These are phyloP conservation scores for Bombus superbus DNA, from an alignment of 1,140 invertebrate genomes.

Conservation along the genomic window DNA sequence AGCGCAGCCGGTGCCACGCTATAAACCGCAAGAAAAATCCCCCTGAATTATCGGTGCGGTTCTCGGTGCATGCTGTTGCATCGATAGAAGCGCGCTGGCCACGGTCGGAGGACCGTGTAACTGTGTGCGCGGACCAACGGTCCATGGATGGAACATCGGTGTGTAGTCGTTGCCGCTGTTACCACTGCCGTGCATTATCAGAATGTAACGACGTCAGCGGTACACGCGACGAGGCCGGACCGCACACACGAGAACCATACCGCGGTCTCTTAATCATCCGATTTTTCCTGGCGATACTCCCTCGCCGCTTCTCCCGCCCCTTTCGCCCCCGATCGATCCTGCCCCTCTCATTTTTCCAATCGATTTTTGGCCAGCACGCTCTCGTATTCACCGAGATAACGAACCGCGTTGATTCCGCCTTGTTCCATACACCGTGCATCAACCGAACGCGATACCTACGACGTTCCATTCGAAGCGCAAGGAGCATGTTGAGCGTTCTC, in stretches of 20 bases:
- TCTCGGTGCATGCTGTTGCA: conserved; percentile 72
- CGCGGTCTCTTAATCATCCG: conserved; percentile 76
- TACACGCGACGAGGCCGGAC: conserved; percentile 74
- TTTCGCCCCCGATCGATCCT: background rate
- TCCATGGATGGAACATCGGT: conserved; percentile 28
- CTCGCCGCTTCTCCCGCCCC: background rate
- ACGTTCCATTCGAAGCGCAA: background rate
- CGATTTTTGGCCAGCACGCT: conserved; percentile 4
- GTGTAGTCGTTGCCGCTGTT: conserved; percentile 60
- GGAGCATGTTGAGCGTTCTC: background rate
- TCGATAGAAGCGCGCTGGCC: conserved; percentile 45
- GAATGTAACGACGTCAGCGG: conserved; percentile 76
- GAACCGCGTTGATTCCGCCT: background rate
- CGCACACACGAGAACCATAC: conserved; percentile 72
- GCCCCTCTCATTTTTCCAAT: conserved; percentile 34
- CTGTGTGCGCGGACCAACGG: conserved; percentile 21
- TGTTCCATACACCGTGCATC: background rate
- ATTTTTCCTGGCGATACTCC: conserved; percentile 67
- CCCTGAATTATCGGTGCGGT: conserved; percentile 80
- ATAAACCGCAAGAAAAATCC: conserved; percentile 79
- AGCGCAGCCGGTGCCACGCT: conserved; percentile 71
- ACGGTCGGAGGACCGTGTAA: conserved; percentile 42
- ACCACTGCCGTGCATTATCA: conserved; percentile 74
- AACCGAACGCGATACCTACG: background rate
- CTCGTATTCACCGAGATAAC: background rate